Conservation (phyloP, 2,797 vertebrate genomes). For the Psittacula echo region DNA sequence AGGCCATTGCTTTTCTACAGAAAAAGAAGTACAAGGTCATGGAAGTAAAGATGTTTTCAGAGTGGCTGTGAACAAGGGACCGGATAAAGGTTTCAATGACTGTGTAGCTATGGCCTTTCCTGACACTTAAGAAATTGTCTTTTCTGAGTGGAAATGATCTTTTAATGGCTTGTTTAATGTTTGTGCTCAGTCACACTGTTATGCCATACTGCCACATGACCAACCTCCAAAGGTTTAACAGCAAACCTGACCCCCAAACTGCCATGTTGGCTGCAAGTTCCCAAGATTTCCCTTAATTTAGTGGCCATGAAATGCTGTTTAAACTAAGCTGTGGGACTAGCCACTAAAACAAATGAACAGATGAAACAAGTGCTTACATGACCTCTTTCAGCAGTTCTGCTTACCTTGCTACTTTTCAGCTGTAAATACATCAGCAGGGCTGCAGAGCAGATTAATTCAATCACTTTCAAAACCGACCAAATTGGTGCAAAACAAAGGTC, state of each 20-base stretch:
- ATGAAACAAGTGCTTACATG: neutral
- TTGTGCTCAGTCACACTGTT: neutral
- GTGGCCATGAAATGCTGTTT: neutral
- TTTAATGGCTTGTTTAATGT: neutral
- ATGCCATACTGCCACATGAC: neutral
- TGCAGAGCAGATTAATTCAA: neutral
- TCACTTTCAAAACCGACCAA: neutral
- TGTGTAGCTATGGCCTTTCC: neutral
- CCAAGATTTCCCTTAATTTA: neutral
- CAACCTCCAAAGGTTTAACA: neutral
- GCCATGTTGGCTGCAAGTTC: neutral
- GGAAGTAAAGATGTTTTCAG: neutral
- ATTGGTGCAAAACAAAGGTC: neutral
- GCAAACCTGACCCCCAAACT: neutral
- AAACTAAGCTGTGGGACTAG: neutral
- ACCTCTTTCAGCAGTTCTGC: neutral
- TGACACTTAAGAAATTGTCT: neutral
- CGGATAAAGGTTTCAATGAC: neutral
- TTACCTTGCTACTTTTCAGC: neutral
- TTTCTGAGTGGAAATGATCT: neutral
- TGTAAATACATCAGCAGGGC: neutral
- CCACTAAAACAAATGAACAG: neutral
- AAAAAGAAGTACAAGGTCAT: slow-evolving; percentile 15
- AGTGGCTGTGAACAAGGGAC: neutral
- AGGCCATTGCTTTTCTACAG: neutral